A percentile compares a stretch with the other conserved stretches of the same genome.
Conservation (phyloP, 2,888 invertebrate genomes). For the Pyralis farinalis region DNA sequence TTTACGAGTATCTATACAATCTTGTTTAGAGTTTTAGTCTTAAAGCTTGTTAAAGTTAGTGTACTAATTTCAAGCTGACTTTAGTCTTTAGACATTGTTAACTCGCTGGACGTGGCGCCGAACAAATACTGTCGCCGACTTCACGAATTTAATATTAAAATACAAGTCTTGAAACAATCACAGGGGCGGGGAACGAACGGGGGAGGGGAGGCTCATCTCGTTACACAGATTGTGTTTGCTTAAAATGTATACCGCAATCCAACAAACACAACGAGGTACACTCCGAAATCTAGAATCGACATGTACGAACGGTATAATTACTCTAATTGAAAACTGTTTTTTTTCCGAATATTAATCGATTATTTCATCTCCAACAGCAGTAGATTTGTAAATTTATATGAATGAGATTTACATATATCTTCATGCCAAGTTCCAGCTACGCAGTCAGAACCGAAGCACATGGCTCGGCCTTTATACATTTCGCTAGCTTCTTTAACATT, state of each 20-base stretch:
- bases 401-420: too few species aligned
- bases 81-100: neutral
- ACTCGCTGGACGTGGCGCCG: neutral
- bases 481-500: too few species aligned
- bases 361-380: too few species aligned
- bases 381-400: too few species aligned
- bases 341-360: too few species aligned
- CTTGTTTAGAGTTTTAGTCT: neutral
- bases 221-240: slow-evolving; percentile 27
- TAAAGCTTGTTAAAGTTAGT: slow-evolving; percentile 4
- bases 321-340: too few species aligned
- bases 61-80: neutral
- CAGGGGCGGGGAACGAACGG: slow-evolving; percentile 4
- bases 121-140: neutral
- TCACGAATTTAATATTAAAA: slow-evolving; percentile 24
- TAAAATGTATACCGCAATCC: slow-evolving; percentile 19
- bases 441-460: too few species aligned
- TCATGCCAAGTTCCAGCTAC: too few species aligned
- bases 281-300: too few species aligned
- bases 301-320: too few species aligned
- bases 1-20: too few species aligned
- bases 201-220: slow-evolving; percentile 19
- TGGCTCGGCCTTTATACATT: too few species aligned
- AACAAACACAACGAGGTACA: neutral
- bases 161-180: slow-evolving; percentile 19